These are phyloP conservation scores for Platycercus adscitus DNA, from an alignment of 2,113 vertebrate species.

Conservation along the genomic window DNA sequence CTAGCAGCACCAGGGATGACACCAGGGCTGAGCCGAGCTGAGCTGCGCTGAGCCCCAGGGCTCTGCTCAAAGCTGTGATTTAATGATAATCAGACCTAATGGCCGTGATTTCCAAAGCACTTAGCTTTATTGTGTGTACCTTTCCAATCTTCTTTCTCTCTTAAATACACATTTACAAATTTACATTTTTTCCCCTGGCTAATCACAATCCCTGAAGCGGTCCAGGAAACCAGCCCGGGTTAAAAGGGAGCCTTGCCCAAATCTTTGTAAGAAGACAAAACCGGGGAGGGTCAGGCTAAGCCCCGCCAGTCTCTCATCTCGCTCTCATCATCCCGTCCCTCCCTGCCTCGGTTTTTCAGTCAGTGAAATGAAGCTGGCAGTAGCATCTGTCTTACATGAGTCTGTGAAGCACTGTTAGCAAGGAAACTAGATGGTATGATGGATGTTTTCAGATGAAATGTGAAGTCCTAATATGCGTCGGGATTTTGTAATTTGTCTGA, in stretches of 20 bases:
- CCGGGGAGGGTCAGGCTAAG: not conserved
- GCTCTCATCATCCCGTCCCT: not conserved
- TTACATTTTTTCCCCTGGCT: not conserved
- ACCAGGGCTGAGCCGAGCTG: not conserved
- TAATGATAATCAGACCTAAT: slow-evolving; percentile 10
- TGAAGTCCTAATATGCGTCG: not conserved
- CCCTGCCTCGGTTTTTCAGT: not conserved
- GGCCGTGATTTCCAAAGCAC: not conserved
- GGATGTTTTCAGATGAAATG: not conserved
- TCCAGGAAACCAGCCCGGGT: not conserved
- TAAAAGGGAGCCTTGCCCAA: not conserved
- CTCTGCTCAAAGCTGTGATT: not conserved
- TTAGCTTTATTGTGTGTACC: not conserved
- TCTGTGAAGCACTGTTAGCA: not conserved
- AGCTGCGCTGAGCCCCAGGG: not conserved
- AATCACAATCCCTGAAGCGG: not conserved
- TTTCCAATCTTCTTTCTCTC: not conserved
- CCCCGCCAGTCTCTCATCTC: not conserved
- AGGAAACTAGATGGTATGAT: not conserved
- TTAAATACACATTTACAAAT: not conserved
- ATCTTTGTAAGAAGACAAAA: not conserved
- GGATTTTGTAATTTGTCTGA: not conserved
- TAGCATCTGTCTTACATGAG: accelerated
- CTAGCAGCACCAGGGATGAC: not conserved
- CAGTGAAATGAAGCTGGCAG: not conserved